Conservation (phyloP, 2,113 vertebrate species). For the Oxyura jamaicensis region DNA sequence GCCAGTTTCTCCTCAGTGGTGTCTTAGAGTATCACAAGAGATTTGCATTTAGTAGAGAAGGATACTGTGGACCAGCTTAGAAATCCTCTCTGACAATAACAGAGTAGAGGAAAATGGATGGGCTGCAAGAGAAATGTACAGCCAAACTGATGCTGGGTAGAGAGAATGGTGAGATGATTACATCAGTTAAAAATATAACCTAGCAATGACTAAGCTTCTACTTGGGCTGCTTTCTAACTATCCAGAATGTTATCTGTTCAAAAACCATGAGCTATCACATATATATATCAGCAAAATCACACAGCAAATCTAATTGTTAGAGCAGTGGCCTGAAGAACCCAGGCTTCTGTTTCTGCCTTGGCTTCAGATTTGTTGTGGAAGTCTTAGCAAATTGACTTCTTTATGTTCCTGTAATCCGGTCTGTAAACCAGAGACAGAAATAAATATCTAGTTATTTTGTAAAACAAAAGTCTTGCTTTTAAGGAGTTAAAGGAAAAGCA, state of each 20-base stretch:
- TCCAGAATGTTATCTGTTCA: neutral
- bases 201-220: neutral
- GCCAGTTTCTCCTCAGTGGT: neutral
- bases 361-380: neutral
- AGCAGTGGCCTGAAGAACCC: neutral
- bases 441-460: neutral
- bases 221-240: neutral
- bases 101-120: neutral
- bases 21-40: neutral
- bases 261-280: neutral
- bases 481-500: constrained; percentile 19
- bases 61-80: neutral
- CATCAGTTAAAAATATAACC: constrained; percentile 22
- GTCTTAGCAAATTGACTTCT: neutral
- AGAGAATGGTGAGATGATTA: neutral
- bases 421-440: neutral
- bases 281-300: neutral
- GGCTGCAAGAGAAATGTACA: neutral
- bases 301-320: neutral
- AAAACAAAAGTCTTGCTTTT: neutral
- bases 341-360: neutral
- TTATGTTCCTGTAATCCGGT: neutral
- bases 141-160: neutral
- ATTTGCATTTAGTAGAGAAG: neutral
- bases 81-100: neutral